Percentiles rank a stretch among this genome's conserved stretches.
Conservation (phyloP, 2,797 vertebrate species). For the Brotula barbata region DNA sequence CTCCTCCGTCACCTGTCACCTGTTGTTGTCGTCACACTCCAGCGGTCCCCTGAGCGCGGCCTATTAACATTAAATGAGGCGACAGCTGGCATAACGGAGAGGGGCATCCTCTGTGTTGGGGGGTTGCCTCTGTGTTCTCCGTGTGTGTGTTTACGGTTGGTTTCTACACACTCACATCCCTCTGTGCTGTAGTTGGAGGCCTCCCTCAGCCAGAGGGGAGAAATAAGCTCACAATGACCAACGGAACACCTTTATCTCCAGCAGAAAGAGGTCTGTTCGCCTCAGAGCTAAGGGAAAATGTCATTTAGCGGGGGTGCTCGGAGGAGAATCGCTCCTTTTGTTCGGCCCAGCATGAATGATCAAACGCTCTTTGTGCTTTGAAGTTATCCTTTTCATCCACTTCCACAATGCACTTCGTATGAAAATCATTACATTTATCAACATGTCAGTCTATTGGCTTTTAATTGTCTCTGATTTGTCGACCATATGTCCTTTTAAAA, state of each 20-base stretch:
- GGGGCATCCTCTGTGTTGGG: slow-evolving; percentile 7
- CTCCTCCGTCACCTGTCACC: slow-evolving; percentile 62
- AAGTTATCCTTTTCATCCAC: slow-evolving; percentile 26
- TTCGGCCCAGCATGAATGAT: slow-evolving; percentile 40
- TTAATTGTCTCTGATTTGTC: not conserved
- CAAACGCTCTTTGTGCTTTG: slow-evolving; percentile 52
- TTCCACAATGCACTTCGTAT: slow-evolving; percentile 1
- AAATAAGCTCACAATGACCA: slow-evolving; percentile 25
- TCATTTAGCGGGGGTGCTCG: slow-evolving; percentile 28
- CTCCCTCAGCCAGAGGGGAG: slow-evolving; percentile 21
- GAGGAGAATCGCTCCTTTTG: slow-evolving; percentile 31
- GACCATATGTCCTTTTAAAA: not conserved
- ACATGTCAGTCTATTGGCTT: not conserved
- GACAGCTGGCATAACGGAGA: slow-evolving; percentile 49
- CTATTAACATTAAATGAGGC: slow-evolving; percentile 16
- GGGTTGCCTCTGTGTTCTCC: slow-evolving; percentile 14
- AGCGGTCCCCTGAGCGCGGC: slow-evolving; percentile 32
- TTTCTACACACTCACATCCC: slow-evolving; percentile 25
- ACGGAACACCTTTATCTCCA: slow-evolving; percentile 25
- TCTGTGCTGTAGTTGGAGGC: slow-evolving; percentile 35
- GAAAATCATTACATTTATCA: not conserved
- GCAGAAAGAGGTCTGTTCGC: slow-evolving; percentile 8
- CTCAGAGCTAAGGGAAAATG: slow-evolving; percentile 41
- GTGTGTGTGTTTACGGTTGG: slow-evolving; percentile 21
- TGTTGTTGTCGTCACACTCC: slow-evolving; percentile 57